Conservation (phyloP, 2,888 invertebrate genomes). For the Chelonus formosanus region DNA sequence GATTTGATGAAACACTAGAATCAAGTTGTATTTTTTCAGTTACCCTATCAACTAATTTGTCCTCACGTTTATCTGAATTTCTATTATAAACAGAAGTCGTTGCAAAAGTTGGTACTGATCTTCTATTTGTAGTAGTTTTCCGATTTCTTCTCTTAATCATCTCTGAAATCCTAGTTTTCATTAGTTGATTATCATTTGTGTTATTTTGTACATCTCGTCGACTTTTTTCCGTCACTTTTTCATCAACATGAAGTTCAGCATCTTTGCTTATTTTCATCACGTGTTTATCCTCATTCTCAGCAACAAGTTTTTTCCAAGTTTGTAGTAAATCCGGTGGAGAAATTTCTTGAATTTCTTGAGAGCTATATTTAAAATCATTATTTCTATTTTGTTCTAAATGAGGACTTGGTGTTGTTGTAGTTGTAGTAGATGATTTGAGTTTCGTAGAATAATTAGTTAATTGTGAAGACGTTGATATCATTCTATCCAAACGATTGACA, state of each 20-base stretch:
- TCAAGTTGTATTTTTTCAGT: too few species aligned
- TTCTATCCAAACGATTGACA: slow-evolving; percentile 38
- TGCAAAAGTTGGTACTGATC: too few species aligned
- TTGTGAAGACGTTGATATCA: slow-evolving; percentile 32
- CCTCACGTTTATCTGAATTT: too few species aligned
- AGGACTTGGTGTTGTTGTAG: background rate
- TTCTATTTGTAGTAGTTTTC: too few species aligned
- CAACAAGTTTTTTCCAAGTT: slow-evolving; percentile 3
- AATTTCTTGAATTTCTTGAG: slow-evolving; percentile 35
- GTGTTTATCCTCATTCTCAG: background rate
- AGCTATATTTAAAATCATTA: slow-evolving; percentile 22
- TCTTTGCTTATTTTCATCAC: slow-evolving; percentile 4
- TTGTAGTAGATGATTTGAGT: background rate
- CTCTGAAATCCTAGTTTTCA: too few species aligned
- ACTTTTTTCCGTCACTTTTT: too few species aligned
- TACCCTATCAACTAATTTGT: too few species aligned
- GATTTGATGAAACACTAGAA: too few species aligned
- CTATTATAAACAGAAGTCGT: too few species aligned
- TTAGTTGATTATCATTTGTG: background rate
- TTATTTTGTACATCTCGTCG: background rate
- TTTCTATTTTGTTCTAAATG: background rate
- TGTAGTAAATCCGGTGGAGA: slow-evolving; percentile 32
- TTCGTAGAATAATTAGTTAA: slow-evolving; percentile 20
- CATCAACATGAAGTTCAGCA: background rate
- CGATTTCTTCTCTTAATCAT: too few species aligned